phyloP scores from a whole-genome alignment of 1,140 invertebrate species.

The Sitobion miscanthi region DNA sequence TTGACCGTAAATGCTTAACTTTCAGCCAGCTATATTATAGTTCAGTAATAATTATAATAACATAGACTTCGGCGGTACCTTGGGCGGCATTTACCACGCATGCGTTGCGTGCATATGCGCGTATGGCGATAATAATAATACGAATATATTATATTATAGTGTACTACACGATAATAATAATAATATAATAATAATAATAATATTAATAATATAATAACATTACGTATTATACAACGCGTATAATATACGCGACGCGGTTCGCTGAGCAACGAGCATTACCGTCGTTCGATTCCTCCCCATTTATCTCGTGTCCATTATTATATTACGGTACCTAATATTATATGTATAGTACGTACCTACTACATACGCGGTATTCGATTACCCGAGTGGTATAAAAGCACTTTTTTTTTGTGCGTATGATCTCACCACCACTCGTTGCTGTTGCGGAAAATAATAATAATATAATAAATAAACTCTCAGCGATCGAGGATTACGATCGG shows the following conservation, averaged over 20 bases:
- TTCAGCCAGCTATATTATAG: no score
- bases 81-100: no score
- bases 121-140: no score
- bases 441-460: conserved; percentile 47
- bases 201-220: neutral
- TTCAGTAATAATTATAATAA: no score
- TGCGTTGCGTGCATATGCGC: no score
- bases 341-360: neutral
- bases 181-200: neutral
- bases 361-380: conserved; percentile 19
- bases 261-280: neutral
- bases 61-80: no score
- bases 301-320: conserved; percentile 11
- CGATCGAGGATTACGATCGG: conserved; percentile 27
- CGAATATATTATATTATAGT: no score
- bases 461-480: neutral
- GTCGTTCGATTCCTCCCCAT: neutral
- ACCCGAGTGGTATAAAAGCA: neutral
- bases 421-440: conserved; percentile 4
- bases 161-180: neutral
- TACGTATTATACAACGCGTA: neutral
- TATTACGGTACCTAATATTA: neutral
- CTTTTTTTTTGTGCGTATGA: neutral
- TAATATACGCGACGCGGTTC: neutral
- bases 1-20: no score